Evolutionary conservation across 1,140 invertebrate genomes (phyloP), one percentile per base, ranked within the genome.

Genomic region (Drosophila gunungcola): DNA sequence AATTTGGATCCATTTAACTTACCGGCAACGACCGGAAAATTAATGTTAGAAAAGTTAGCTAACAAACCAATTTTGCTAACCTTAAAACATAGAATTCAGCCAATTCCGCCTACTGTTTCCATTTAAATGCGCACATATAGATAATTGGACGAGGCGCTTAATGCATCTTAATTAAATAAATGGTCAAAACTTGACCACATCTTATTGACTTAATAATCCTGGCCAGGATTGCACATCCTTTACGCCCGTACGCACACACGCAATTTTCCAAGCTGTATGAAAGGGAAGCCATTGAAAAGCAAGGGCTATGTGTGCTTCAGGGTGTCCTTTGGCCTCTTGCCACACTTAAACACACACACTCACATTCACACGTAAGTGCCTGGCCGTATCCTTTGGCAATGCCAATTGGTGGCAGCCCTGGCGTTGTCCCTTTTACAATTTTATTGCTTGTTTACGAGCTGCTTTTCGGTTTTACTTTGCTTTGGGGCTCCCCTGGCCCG

Each of bases 361-460:
- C 16, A 38, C 7, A 16, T 32, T 21, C 32, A 13, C 27, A 38
- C 25, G 12, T 41, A 36, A 4, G 53, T 10, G 38, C 11, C 34
- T 29, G 27, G 36, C 27, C 12, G 12, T 39, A 70, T 54, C 53
- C 70, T 88, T 88, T 88, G 80, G 84, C 84, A 88, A 77, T 84
- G 77, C 68, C 84, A 88, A 89, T 89, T 86, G 80, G 84, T 80
- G 73, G 80, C 64, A 70, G 73, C 49, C 72, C 29, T 79, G 72
- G 64, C 76, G 69, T 89, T 88, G 84, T 88, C 84, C 84, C 75
- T 88, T 89, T 83, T 84, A 89, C 80, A 80, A 80, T 88, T 88
- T 89, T 89, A 88, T 88, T 88, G 84, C 84, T 89, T 88, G 84
- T 88, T 88, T 89, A 88, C 84, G 84, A 89, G 84, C 84, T 89